Evolutionary conservation across 2,113 vertebrate genomes (phyloP).

Genomic region (Megalops atlanticus): DNA sequence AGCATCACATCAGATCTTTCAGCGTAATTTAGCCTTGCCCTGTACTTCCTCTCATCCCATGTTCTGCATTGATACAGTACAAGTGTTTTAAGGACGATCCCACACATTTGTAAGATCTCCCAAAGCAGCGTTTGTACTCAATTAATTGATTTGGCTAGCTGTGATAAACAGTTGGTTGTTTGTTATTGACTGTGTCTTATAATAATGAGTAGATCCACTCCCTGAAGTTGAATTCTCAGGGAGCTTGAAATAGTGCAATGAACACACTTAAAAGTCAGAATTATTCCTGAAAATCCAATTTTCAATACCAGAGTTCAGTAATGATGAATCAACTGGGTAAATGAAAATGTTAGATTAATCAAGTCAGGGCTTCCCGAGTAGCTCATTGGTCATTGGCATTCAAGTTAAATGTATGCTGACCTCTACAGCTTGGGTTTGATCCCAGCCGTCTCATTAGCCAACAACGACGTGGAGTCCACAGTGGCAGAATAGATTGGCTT

Average conservation of each 20-base stretch:
- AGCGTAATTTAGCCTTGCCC: not conserved
- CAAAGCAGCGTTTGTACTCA: conserved; percentile 37
- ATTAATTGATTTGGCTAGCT: conserved; percentile 55
- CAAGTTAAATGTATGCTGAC: too few species aligned
- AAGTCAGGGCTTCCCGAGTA: too few species aligned
- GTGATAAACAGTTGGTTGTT: conserved; percentile 56
- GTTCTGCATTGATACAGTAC: not conserved
- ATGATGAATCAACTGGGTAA: too few species aligned
- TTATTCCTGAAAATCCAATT: too few species aligned
- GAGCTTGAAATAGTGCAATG: not conserved
- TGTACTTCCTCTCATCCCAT: not conserved
- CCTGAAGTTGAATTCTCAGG: conserved; percentile 4
- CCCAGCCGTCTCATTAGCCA: too few species aligned
- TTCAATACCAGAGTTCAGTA: too few species aligned
- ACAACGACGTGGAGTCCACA: too few species aligned
- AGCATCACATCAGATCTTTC: not conserved
- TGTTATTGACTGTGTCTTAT: conserved; percentile 39
- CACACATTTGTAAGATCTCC: conserved; percentile 8
- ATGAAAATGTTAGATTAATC: too few species aligned
- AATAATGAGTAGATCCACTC: conserved; percentile 2
- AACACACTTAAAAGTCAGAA: not conserved
- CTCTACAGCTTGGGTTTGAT: too few species aligned
- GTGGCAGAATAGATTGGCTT: too few species aligned
- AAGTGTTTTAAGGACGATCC: not conserved
- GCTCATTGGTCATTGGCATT: too few species aligned